Base-by-base conservation (phyloP, 2,113 vertebrate species). In the Pogonocichla stellata region DNA sequence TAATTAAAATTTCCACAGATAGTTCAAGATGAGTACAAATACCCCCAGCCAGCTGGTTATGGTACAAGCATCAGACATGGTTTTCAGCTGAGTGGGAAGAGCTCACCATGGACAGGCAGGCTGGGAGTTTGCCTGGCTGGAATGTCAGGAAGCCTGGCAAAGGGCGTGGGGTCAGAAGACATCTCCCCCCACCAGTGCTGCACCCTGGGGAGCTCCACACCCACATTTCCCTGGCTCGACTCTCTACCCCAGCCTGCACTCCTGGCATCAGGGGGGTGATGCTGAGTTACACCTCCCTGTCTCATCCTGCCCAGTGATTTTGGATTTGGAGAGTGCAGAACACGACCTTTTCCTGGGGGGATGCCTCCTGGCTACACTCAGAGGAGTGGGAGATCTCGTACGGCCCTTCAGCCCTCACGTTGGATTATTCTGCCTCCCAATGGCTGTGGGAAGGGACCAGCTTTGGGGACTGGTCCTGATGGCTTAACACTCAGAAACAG, bases 1-100 rank as follows among this genome's bases (percentile, higher is more conserved):
- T 89, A 92, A 93, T 36, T 53, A 85, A 95, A 91, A 88, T 65
- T 96, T 96, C 93, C 90, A 93, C 89, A 95, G 92, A 80, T 74
- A 92, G 77, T 75, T 97, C 92, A 92, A 92, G 92, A 95, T 50
- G 51, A 94, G 85, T 81, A 79, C 77, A 92, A 93, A 86, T 26
- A 74, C 34, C 47, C 82, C 77, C 64, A 89, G 79, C 51, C 74
- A 67, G 75, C 19, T 2, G 31, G 70, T 60, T 42, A 23, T 13
- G 67, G 89, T n/a, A 33, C 45, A 29, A 65, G 70, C 20, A 48
- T 36, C 67, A 66, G 93, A 45, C 2, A 31, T n/a, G 73, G 20
- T 34, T 77, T 58, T 38, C 66, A 58, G 62, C 66, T 34, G 60
- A 48, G 31, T 51, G 26, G 58, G 71, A 87, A 80, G 53, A 73